Base-by-base conservation (phyloP, 1,140 invertebrate species). In the Microplitis mediator region DNA sequence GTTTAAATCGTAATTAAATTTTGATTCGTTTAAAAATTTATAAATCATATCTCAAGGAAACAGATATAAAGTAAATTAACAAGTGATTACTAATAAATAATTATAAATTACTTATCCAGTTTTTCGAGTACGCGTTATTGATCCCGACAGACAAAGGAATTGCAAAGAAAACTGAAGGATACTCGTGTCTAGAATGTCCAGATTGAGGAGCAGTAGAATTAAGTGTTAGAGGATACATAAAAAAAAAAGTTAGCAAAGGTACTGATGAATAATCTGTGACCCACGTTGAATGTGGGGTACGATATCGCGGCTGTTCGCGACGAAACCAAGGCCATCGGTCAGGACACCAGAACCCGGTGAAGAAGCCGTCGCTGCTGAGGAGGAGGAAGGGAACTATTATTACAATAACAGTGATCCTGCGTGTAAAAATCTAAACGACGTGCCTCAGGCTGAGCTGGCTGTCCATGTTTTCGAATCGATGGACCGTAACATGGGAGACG, bases 391-490 rank as follows among this genome's bases (percentile, higher is more conserved):
- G 39, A 45, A 45, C 9, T 39, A 39, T 45, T 45, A 45, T 1
- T 45, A 74, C 1, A 68, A 58, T 68, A 13, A 68, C 14, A 31
- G 39, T 6, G 32, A 67, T 71, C 61, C 9, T 36, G 14, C 58
- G 52, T 64, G 54, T 34, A 23, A 71, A 51, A 63, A 45, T 76
- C 77, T 77, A 74, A 79, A 73, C 69, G 77, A 79, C 70, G 76
- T 78, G 79, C 77, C 81, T 74, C 80, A 75, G 78, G 80, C 80
- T 69, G 77, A 81, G 76, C 77, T 78, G 80, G 80, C 79, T 82
- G 86, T 86, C 84, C 81, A 87, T 87, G 86, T 84, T 84, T 86
- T 81, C 84, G 81, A 83, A 79, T 81, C 81, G 80, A 87, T 87
- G 86, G 86, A 87, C 78, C 84, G 84, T 79, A 85, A 86, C 80